phyloP scores from a whole-genome alignment of 2,888 invertebrate species.

The Drosophila anceps region DNA sequence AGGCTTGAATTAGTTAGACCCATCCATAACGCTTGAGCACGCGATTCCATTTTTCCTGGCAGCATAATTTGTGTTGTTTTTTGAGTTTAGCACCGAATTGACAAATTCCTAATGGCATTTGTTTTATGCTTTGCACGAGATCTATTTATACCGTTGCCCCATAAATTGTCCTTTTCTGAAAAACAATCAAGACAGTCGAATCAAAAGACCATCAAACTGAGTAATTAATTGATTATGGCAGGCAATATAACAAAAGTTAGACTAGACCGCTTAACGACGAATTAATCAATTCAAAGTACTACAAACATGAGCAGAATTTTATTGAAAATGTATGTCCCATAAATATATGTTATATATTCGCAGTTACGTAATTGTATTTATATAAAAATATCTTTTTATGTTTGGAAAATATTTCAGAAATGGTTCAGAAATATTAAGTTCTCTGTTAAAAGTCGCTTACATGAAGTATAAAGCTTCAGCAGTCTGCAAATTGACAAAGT shows the following conservation, averaged over 20 bases:
- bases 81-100: constrained; percentile 32
- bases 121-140: constrained; percentile 28
- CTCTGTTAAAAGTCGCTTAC: neutral
- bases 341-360: too few species aligned
- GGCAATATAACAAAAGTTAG: constrained; percentile 1
- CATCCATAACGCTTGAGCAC: constrained; percentile 27
- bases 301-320: neutral
- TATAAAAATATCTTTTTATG: neutral
- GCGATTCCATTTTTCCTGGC: constrained; percentile 40
- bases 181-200: neutral
- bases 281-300: neutral
- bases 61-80: constrained; percentile 45
- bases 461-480: too few species aligned
- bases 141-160: constrained; percentile 5
- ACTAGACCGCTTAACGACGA: neutral
- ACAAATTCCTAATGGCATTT: constrained; percentile 19
- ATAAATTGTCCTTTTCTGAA: neutral
- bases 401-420: neutral
- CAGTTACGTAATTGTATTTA: neutral
- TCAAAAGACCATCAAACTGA: neutral
- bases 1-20: constrained; percentile 30
- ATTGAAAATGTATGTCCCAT: neutral
- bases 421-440: too few species aligned
- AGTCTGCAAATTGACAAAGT: neutral
- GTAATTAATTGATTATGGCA: neutral